A percentile compares a stretch with the other conserved stretches of the same genome.
Evolutionary conservation across 2,888 invertebrate genomes (phyloP).

Genomic region (Netelia inedita): DNA sequence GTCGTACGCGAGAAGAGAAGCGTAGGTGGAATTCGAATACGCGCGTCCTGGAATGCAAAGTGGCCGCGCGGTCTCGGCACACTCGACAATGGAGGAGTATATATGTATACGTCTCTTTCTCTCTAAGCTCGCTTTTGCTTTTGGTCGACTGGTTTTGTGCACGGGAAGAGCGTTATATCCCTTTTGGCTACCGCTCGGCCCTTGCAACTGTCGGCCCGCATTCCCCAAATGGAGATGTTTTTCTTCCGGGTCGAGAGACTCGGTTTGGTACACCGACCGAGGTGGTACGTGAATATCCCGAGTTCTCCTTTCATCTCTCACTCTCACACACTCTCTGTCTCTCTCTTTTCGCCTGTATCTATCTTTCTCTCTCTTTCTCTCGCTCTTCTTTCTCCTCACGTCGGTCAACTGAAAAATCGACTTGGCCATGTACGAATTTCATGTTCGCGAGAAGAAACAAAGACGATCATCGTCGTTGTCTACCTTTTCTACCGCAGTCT

Average conservation of each 20-base stretch:
- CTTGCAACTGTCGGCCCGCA: conserved; percentile 50
- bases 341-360: not conserved
- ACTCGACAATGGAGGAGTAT: conserved; percentile 67
- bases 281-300: conserved; percentile 44
- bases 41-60: conserved; percentile 70
- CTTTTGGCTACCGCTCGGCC: conserved; percentile 42
- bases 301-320: conserved; percentile 4
- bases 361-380: not conserved
- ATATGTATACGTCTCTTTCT: conserved; percentile 15
- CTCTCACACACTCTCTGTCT: not conserved
- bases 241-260: conserved; percentile 63
- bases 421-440: conserved; percentile 6
- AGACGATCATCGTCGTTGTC: conserved; percentile 2
- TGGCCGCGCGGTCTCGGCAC: conserved; percentile 57
- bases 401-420: conserved; percentile 11
- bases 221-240: conserved; percentile 69
- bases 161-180: conserved; percentile 31
- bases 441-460: conserved; percentile 4
- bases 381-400: not conserved
- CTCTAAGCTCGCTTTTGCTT: conserved; percentile 26
- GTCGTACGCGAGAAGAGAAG: conserved; percentile 47
- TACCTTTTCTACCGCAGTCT: not conserved
- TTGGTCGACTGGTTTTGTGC: conserved; percentile 7
- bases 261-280: conserved; percentile 21
- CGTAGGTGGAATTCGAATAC: conserved; percentile 68